A percentile compares a stretch with the other conserved stretches of the same genome.
phyloP scores from a whole-genome alignment of 2,113 vertebrate species.

The Oreochromis spilurus region DNA sequence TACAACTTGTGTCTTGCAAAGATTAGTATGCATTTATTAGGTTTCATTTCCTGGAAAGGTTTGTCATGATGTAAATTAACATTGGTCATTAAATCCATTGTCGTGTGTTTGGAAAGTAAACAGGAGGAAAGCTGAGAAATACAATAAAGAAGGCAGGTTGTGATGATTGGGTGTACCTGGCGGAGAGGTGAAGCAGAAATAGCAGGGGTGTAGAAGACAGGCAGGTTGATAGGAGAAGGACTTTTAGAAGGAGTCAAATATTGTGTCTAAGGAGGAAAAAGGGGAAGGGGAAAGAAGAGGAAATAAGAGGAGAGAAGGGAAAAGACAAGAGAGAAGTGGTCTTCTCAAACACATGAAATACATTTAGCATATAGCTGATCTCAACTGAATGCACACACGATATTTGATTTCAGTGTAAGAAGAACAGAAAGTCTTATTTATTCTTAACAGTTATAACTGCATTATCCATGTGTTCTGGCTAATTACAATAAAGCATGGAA shows the following conservation, averaged over 20 bases:
- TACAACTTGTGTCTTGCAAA: not conserved
- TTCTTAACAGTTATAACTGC: not conserved
- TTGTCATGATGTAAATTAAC: not conserved
- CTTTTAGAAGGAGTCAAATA: conserved; percentile 53
- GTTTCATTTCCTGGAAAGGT: not conserved
- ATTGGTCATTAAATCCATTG: not conserved
- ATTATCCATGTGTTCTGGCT: not conserved
- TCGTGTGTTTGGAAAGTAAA: not conserved
- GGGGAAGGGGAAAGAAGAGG: not conserved
- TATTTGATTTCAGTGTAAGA: not conserved
- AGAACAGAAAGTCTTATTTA: not conserved
- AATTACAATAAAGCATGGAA: not conserved
- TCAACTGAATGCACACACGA: not conserved
- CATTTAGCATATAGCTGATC: not conserved
- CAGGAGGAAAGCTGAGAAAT: not conserved
- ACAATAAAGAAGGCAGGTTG: not conserved
- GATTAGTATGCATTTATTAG: not conserved
- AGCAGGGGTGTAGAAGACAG: conserved; percentile 74
- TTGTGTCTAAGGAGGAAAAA: conserved; percentile 34
- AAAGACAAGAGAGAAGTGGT: not conserved
- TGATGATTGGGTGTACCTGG: conserved; percentile 54
- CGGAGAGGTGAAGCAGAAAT: conserved; percentile 69
- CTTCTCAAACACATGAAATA: not conserved
- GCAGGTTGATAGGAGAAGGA: conserved; percentile 70
- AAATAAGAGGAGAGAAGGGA: not conserved